Conservation (phyloP, 2,797 vertebrate genomes). For the Pipistrellus kuhlii region DNA sequence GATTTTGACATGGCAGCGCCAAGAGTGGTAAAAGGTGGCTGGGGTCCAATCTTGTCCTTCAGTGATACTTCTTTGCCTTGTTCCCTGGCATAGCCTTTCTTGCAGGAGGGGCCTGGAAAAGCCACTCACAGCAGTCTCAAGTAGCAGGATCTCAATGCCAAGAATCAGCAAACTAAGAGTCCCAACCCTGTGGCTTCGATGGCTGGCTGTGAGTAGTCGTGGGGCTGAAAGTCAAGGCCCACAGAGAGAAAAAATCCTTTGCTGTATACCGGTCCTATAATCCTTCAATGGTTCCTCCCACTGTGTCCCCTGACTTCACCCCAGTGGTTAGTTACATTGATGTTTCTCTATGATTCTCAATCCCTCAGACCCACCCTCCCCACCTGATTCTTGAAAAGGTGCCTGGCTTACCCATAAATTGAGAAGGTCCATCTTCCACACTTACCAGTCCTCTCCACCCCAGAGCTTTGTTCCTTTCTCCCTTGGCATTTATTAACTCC, state of each 20-base stretch:
- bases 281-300: not conserved
- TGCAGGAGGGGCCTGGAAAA: not conserved
- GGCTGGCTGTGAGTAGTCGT: not conserved
- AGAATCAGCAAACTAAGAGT: not conserved
- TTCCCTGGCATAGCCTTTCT: not conserved
- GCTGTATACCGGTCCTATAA: not conserved
- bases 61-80: conserved; percentile 12
- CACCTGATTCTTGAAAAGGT: not conserved
- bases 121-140: not conserved
- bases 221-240: not conserved
- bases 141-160: not conserved
- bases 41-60: conserved; percentile 59
- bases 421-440: not conserved
- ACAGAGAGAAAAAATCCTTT: not conserved
- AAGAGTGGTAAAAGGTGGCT: conserved; percentile 73
- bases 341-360: not conserved
- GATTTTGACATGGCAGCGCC: conserved; percentile 70
- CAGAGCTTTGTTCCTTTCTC: not conserved
- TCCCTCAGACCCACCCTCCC: not conserved
- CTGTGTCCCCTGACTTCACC: too few species aligned
- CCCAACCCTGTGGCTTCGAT: not conserved
- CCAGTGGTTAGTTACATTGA: not conserved
- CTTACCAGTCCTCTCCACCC: too few species aligned
- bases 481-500: not conserved
- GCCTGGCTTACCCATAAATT: not conserved